phyloP scores from a whole-genome alignment of 2,113 vertebrate genomes.

The Leuciscus idus region DNA sequence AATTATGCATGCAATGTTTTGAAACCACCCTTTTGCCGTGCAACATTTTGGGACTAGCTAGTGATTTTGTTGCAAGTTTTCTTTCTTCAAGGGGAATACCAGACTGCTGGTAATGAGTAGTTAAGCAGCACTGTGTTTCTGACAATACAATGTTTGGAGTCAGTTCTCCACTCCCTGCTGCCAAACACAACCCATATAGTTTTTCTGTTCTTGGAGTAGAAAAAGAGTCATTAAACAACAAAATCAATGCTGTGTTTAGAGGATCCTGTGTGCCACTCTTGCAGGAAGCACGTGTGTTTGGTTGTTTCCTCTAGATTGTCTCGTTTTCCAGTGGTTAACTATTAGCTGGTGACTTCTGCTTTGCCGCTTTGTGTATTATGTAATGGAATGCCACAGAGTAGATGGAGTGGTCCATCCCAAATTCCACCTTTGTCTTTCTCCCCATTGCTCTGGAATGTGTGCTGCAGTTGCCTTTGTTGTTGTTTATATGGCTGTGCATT shows the following conservation, averaged over 20 bases:
- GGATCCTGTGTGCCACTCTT: conserved; percentile 55
- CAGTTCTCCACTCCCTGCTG: conserved; percentile 36
- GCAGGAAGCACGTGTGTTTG: conserved; percentile 59
- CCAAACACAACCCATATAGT: conserved; percentile 61
- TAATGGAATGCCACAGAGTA: conserved; percentile 41
- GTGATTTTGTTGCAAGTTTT: conserved; percentile 34
- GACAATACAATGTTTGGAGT: conserved; percentile 51
- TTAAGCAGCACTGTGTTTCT: conserved; percentile 44
- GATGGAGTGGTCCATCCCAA: conserved; percentile 46
- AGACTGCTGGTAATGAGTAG: conserved; percentile 34
- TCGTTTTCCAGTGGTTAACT: conserved; percentile 55
- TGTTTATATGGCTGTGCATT: conserved; percentile 42
- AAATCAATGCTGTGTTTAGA: conserved; percentile 66
- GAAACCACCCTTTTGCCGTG: background rate
- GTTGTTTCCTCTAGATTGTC: conserved; percentile 49
- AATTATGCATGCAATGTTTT: conserved; percentile 7
- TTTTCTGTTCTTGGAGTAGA: conserved; percentile 68
- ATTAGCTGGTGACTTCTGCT: conserved; percentile 39
- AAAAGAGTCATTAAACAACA: conserved; percentile 33
- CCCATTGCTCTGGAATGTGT: conserved; percentile 44
- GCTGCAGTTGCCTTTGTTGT: conserved; percentile 32
- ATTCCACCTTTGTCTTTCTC: conserved; percentile 42
- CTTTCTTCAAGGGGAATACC: conserved; percentile 46
- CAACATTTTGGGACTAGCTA: background rate
- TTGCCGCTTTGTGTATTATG: conserved; percentile 43